Conservation (phyloP, 2,888 invertebrate species). For the Lomographa bimaculata region DNA sequence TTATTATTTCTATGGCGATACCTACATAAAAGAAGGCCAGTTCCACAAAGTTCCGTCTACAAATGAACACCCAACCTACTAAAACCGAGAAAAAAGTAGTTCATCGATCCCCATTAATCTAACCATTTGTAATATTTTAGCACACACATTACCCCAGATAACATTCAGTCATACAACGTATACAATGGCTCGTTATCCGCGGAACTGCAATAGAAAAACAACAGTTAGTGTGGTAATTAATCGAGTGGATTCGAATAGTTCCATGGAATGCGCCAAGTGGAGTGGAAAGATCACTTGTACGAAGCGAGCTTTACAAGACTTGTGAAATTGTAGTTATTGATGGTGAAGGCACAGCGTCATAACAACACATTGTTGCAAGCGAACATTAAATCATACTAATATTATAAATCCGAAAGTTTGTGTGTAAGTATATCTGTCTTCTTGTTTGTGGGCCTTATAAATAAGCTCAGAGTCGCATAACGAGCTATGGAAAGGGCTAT, state of each 20-base stretch:
- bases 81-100: too few species aligned
- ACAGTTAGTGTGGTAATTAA: slow-evolving; percentile 33
- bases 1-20: too few species aligned
- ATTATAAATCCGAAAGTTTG: too few species aligned
- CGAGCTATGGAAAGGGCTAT: too few species aligned
- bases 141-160: slow-evolving; percentile 14
- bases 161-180: slow-evolving; percentile 6
- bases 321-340: slow-evolving; percentile 26
- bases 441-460: too few species aligned
- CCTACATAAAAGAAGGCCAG: too few species aligned
- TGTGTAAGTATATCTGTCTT: too few species aligned
- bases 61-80: neutral
- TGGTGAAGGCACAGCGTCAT: neutral
- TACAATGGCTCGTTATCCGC: slow-evolving; percentile 15
- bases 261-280: slow-evolving; percentile 55
- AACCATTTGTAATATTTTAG: slow-evolving; percentile 4
- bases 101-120: slow-evolving; percentile 3
- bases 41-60: neutral
- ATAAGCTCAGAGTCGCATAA: too few species aligned
- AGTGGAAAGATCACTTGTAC: slow-evolving; percentile 57
- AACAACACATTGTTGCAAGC: too few species aligned
- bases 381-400: too few species aligned
- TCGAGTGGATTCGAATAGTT: slow-evolving; percentile 44
- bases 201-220: slow-evolving; percentile 18
- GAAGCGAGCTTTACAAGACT: slow-evolving; percentile 12